A percentile compares a stretch with the other conserved stretches of the same genome.
phyloP scores from a whole-genome alignment of 2,113 vertebrate genomes.

The Crotalus tigris region DNA sequence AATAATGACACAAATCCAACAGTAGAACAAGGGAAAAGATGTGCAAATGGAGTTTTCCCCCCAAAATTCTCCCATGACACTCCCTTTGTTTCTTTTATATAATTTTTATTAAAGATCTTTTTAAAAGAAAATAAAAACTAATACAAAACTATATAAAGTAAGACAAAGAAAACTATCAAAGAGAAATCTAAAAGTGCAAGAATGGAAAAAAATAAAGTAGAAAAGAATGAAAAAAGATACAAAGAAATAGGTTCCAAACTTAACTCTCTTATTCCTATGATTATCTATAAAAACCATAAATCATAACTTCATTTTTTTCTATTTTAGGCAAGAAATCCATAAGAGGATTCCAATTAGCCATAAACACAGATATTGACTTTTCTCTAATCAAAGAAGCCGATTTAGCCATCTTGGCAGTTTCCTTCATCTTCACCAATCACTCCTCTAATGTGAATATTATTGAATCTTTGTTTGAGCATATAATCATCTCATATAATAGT shows the following conservation, averaged over 20 bases:
- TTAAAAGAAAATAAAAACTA: neutral
- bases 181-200: neutral
- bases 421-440: neutral
- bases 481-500: neutral
- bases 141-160: neutral
- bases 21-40: neutral
- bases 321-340: neutral
- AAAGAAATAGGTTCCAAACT: neutral
- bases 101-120: neutral
- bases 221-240: neutral
- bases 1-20: neutral
- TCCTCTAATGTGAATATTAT: neutral
- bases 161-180: neutral
- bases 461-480: neutral
- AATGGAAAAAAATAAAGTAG: neutral
- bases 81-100: neutral
- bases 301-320: neutral
- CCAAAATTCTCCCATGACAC: neutral
- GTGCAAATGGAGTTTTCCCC: neutral
- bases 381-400: neutral
- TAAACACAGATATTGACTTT: neutral
- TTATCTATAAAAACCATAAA: neutral
- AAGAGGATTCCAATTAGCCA: neutral
- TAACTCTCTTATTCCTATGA: neutral
- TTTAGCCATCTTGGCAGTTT: neutral